Base-by-base conservation (phyloP, 2,797 vertebrate genomes). In the Lacerta viridis region DNA sequence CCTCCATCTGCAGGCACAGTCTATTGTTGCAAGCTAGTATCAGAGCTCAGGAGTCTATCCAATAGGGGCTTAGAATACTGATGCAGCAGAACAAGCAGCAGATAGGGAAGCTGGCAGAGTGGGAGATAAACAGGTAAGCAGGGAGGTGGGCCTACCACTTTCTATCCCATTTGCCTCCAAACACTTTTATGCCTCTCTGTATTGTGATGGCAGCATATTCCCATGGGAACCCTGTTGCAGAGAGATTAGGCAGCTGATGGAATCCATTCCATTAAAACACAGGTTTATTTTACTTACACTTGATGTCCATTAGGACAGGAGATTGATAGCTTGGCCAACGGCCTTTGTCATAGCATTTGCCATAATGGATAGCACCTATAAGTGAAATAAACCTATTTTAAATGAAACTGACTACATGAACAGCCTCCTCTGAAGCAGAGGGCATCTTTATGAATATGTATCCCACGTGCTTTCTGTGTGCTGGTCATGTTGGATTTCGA, bases 221-320 rank as follows among this genome's bases (percentile, higher is more conserved):
- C 87, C 66, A 8, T 46, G 68, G 77, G 69, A 66, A 36, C 25
- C 17, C 29, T 80, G 18, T 46, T 80, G 41, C 39, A 82, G 92
- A 81, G 91, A 92, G 91, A 93, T 95, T 92, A 95, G 95, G 94
- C 94, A 92, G 90, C 92, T 83, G 89, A 87, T 91, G 92, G 88
- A 85, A 85, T 93, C 93, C 79, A 83, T 83, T 89, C 94, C 79
- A 90, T 93, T 94, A 94, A 95, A 89, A 93, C 90, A 83, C 23
- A 93, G 93, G 92, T 88, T 94, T 90, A 93, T 95, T 96, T 94
- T 91, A 91, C 92, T 94, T 93, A 88, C 92, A 91, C 68, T 87
- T 94, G 92, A 92, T 92, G 92, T 94, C 96, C 92, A 92, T 89
- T 88, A 79, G 93, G 92, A 93, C 91, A 95, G 93, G 95, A 96